Evolutionary conservation across 2,113 vertebrate genomes (phyloP), one percentile per base, ranked within the genome.

Genomic region (Motacilla alba): DNA sequence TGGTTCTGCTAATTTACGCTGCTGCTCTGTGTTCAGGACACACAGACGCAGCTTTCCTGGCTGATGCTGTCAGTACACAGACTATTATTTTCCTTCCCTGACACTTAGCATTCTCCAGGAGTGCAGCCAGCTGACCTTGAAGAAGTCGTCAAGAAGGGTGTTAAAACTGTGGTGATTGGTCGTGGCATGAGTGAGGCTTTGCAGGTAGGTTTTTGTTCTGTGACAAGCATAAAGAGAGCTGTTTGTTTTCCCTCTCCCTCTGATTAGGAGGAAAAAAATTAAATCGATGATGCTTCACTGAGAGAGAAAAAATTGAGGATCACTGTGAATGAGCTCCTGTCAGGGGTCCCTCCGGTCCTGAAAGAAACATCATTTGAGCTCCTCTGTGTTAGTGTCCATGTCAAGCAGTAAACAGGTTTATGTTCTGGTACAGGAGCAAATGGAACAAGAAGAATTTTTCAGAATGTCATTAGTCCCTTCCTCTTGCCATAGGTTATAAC

Each of bases 91-190:
- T 87, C 92, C 85, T 87, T 91, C 73, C 75, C 93, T 93, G 44
- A 49, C 46, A n/a, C 60, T 62, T 70, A 99, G 99, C 99, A 99
- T 95, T 82, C 97, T 87, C 99, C 99, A 14, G 99, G 99, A 64
- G 99, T 99, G 13, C 99, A 99, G 43, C 99, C 99, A 13, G 98
- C 99, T 35, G 99, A 99, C 49, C 96, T 99, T 81, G 99, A 99
- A 83, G 99, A 99, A 97, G 98, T 99, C 31, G 93, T 99, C 76
- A 97, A 97, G 95, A 99, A 98, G 79, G 99, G 98, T 2, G 97
- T 99, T 7, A 94, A 98, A 75, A 97, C 97, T 2, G 50, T 99
- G 89, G 98, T 99, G 26, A 99, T 99, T 10, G 99, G 99, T 64
- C 97, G 99, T 90, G 99, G 99, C 58, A 99, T 99, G 99, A 99